Evolutionary conservation across 2,113 vertebrate genomes (phyloP).

Genomic region (Plecturocebus donacophilus): DNA sequence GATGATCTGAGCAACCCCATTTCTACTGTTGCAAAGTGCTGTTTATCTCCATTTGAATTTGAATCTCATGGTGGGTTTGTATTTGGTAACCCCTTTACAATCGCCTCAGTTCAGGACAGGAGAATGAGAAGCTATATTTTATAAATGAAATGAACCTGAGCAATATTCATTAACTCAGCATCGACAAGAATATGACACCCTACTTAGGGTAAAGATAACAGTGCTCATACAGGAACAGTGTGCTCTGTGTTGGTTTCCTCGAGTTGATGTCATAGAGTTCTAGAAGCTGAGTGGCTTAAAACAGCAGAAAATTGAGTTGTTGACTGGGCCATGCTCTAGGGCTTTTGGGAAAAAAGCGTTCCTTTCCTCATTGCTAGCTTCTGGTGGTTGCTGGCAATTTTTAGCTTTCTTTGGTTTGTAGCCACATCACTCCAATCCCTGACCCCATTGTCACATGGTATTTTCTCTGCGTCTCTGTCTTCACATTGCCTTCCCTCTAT

Average conservation of each 20-base stretch:
- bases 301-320: not conserved
- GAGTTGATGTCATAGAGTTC: not conserved
- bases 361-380: not conserved
- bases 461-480: not conserved
- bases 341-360: not conserved
- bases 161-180: not conserved
- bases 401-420: not conserved
- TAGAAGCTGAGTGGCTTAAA: no score
- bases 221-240: no score
- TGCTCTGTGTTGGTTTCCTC: not conserved
- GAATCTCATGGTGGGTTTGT: not conserved
- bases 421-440: not conserved
- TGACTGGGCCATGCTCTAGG: not conserved
- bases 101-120: not conserved
- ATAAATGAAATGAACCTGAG: not conserved
- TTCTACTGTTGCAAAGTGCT: slow-evolving; percentile 27
- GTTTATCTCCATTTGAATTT: slow-evolving; percentile 61
- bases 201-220: not conserved
- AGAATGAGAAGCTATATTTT: not conserved
- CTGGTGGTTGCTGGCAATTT: not conserved
- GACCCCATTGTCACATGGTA: not conserved
- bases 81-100: slow-evolving; percentile 10
- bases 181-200: not conserved
- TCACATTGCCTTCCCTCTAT: not conserved
- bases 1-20: not conserved